Conservation (phyloP, 2,113 vertebrate species). For the Procavia capensis region DNA sequence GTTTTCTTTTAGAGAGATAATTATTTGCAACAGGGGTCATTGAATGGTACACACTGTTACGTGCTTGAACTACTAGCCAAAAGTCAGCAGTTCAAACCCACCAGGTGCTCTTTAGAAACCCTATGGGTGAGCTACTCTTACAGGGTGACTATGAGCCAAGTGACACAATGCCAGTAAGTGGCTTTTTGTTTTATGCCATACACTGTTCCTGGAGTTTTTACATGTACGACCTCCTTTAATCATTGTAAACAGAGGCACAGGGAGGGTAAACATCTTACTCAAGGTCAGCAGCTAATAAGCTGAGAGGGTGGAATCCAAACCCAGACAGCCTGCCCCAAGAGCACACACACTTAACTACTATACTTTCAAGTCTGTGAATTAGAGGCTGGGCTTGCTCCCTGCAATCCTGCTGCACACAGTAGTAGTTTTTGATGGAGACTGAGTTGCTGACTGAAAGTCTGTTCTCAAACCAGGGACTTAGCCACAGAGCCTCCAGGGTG, state of each 20-base stretch:
- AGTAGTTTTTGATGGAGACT: neutral
- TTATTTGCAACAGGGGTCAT: neutral
- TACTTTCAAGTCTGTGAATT: neutral
- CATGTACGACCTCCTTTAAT: neutral
- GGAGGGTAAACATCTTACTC: neutral
- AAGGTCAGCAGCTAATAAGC: neutral
- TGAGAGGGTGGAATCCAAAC: neutral
- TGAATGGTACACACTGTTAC: too few relatives aligned
- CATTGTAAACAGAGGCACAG: neutral
- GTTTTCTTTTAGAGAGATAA: neutral
- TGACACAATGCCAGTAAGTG: too few relatives aligned
- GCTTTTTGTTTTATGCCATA: too few relatives aligned
- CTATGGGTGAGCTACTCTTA: too few relatives aligned
- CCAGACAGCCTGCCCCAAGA: neutral
- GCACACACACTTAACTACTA: too few relatives aligned
- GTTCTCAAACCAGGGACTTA: neutral
- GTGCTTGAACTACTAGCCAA: too few relatives aligned
- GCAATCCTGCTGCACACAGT: neutral
- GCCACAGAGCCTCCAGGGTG: neutral
- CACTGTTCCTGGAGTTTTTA: neutral
- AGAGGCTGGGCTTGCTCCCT: neutral
- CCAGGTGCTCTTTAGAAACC: too few relatives aligned
- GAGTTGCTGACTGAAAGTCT: neutral
- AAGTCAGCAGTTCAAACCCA: too few relatives aligned
- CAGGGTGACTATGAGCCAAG: too few relatives aligned